phyloP scores from a whole-genome alignment of 2,888 invertebrate species.

The Ecliptopera silaceata region DNA sequence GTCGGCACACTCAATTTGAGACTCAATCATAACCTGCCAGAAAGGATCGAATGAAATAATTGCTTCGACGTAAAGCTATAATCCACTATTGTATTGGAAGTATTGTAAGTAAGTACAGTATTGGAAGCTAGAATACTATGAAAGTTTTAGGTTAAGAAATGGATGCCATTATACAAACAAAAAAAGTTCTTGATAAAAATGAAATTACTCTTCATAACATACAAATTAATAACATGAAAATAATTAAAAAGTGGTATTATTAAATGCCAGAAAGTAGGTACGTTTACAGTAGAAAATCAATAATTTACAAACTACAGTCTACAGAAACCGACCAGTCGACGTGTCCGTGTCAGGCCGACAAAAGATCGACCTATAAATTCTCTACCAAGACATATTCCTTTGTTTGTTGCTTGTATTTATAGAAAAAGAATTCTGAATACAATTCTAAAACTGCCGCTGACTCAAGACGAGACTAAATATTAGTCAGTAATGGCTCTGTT shows the following conservation, averaged over 20 bases:
- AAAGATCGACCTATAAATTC: not conserved
- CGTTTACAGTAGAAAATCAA: no score
- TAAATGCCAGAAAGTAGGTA: no score
- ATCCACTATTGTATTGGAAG: no score
- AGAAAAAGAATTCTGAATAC: not conserved
- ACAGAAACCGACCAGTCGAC: not conserved
- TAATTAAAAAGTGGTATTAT: no score
- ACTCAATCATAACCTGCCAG: not conserved
- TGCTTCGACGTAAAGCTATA: no score
- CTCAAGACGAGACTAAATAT: conserved; percentile 20
- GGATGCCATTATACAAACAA: no score
- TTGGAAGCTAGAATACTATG: no score
- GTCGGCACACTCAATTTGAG: not conserved
- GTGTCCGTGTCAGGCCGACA: not conserved
- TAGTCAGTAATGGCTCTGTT: conserved; percentile 18
- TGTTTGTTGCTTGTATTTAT: not conserved
- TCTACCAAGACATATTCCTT: not conserved
- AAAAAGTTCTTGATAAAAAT: no score
- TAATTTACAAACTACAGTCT: not conserved
- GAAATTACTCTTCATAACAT: no score
- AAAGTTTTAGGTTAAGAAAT: no score
- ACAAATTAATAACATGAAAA: no score
- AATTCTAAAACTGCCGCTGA: conserved; percentile 16
- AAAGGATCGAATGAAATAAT: not conserved
- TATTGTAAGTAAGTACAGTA: no score